These are phyloP conservation scores for Drosophila ambigua DNA, from an alignment of 1,140 invertebrate species.

Conservation along the genomic window DNA sequence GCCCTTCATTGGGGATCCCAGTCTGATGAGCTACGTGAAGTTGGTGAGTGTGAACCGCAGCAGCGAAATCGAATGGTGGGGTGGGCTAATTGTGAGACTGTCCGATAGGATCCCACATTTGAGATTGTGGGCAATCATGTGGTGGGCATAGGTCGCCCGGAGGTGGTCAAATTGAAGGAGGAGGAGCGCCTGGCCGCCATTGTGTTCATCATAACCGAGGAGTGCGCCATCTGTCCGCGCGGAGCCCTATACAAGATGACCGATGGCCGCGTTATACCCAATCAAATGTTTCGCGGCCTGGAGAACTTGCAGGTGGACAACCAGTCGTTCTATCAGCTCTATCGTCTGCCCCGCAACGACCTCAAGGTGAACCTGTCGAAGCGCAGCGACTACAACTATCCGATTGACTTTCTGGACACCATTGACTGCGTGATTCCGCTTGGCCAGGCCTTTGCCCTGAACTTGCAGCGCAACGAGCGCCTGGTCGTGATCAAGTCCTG, in stretches of 20 bases:
- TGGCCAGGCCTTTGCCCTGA: constrained; percentile 73
- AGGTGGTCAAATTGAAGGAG: constrained; percentile 87
- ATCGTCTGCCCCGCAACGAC: constrained; percentile 87
- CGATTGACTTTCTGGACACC: constrained; percentile 90
- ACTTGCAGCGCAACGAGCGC: constrained; percentile 85
- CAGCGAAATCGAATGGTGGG: too few relatives aligned
- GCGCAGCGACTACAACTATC: constrained; percentile 90
- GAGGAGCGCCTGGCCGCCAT: constrained; percentile 89
- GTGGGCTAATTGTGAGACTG: neutral
- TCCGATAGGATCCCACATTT: constrained; percentile 74
- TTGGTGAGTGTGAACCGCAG: constrained; percentile 51
- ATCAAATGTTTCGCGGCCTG: constrained; percentile 88
- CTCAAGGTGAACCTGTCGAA: constrained; percentile 90
- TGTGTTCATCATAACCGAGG: constrained; percentile 88
- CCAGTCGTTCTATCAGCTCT: constrained; percentile 88
- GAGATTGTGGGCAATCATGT: constrained; percentile 84
- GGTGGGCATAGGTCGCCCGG: constrained; percentile 83
- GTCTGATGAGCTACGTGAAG: constrained; percentile 84
- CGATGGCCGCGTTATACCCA: constrained; percentile 87
- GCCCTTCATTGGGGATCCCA: constrained; percentile 86
- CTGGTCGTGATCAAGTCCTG: constrained; percentile 87
- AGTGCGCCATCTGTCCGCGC: constrained; percentile 88
- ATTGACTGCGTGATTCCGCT: constrained; percentile 85
- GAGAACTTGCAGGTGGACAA: constrained; percentile 86
- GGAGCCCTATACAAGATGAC: constrained; percentile 88